A percentile compares a stretch with the other conserved stretches of the same genome.
phyloP scores from a whole-genome alignment of 2,888 invertebrate species.

The Uropetala carovei region DNA sequence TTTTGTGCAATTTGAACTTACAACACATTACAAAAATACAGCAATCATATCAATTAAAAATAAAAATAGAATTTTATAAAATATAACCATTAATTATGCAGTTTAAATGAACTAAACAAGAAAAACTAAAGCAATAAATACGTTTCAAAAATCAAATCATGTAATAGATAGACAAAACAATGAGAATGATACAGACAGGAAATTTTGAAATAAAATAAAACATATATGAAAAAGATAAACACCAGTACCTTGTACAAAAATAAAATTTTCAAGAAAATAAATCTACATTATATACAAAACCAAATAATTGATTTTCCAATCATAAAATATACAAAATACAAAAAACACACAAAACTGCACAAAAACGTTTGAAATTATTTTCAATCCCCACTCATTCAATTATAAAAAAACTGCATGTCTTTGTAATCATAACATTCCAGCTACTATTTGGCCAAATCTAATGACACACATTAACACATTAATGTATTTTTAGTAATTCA shows the following conservation, averaged over 20 bases:
- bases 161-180: not conserved
- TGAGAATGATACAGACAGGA: not conserved
- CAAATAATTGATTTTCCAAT: not conserved
- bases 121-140: not conserved
- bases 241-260: not conserved
- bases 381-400: not conserved
- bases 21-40: not conserved
- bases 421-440: not conserved
- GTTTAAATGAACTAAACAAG: not conserved
- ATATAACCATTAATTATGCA: not conserved
- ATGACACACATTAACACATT: not conserved
- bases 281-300: not conserved
- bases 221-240: constrained; percentile 18
- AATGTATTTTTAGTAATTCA: not conserved
- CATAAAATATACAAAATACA: constrained; percentile 67
- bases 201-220: not conserved
- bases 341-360: constrained; percentile 65
- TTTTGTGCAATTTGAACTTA: constrained; percentile 31
- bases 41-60: not conserved
- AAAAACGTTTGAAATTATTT: constrained; percentile 1
- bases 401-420: not conserved
- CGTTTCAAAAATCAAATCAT: not conserved
- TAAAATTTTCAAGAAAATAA: not conserved
- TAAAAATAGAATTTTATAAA: not conserved
- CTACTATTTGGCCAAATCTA: not conserved